Evolutionary conservation across 2,113 vertebrate species (phyloP), one percentile per base, ranked within the genome.

Genomic region (Notothenia coriiceps): DNA sequence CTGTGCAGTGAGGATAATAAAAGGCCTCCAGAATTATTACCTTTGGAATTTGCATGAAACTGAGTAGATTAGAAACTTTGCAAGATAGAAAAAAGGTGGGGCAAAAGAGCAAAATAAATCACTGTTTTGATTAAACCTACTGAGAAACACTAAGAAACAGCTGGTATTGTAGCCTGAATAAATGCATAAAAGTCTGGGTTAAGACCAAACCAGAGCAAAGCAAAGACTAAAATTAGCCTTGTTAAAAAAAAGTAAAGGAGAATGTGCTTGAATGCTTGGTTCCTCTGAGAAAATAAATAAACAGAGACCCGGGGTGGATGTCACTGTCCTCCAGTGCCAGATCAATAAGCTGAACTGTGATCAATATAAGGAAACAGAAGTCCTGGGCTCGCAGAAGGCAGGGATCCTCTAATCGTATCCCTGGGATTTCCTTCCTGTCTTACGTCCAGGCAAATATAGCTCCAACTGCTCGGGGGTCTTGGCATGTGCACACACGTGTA

Each of bases 281-380:
- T 78, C 68, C 44, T 25, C 9, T 15, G 59, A 70, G 57, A 63
- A 29, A 60, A 14, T 2, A n/a, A 56, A 25, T 12, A 64, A 57
- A 11, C 35, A 65, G 15, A 2, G 65, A 70, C 72, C 70, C 76
- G 63, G 51, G 73, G 33, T 49, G 2, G 70, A 86, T 74, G 69
- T 76, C 64, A 72, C 2, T 50, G 56, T 43, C 73, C 71, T 82
- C 70, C 40, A 67, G 70, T 77, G 79, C 70, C 67, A 71, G 29
- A 78, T 83, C 62, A 9, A 90, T 82, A 70, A 50, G 52, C 56
- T 88, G 72, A 86, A 50, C 22, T 56, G 75, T 69, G 74, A 88
- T 88, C 87, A 89, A 88, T 60, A 69, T 57, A 76, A 73, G 44
- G 69, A 78, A 84, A 75, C 52, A 75, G 56, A 72, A 56, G 44